These are phyloP conservation scores for Cynoglossus semilaevis DNA, from an alignment of 2,113 vertebrate species.

Conservation along the genomic window DNA sequence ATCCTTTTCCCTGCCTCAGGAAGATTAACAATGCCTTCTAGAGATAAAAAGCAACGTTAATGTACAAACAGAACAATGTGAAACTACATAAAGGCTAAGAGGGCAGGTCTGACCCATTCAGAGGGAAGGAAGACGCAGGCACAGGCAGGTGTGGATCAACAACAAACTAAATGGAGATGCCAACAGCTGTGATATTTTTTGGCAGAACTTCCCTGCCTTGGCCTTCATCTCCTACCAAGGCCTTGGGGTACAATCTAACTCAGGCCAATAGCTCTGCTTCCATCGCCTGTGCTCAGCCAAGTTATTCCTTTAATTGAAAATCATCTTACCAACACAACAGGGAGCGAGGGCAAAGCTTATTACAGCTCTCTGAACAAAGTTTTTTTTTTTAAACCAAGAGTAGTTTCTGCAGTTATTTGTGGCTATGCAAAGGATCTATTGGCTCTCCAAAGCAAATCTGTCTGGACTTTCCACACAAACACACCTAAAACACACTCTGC, in stretches of 20 bases:
- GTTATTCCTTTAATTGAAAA: constrained; percentile 64
- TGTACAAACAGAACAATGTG: not conserved
- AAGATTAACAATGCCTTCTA: constrained; percentile 35
- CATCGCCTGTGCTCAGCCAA: constrained; percentile 30
- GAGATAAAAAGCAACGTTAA: not conserved
- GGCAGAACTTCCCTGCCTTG: constrained; percentile 41
- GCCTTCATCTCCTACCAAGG: constrained; percentile 7
- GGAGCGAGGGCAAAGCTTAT: constrained; percentile 44
- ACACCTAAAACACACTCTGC: not conserved
- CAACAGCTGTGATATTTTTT: constrained; percentile 47
- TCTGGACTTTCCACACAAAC: constrained; percentile 26
- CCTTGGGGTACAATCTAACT: constrained; percentile 35
- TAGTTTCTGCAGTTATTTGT: constrained; percentile 20
- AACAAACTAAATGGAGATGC: constrained; percentile 24
- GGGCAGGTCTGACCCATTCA: not conserved
- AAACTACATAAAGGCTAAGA: not conserved
- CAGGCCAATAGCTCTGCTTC: constrained; percentile 33
- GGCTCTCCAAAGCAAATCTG: constrained; percentile 25
- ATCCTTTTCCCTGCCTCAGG: constrained; percentile 30
- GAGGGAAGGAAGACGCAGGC: constrained; percentile 8
- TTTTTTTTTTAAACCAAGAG: constrained; percentile 4
- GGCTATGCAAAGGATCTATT: not conserved
- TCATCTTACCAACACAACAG: constrained; percentile 46
- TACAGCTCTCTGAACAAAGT: constrained; percentile 26
- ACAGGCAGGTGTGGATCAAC: constrained; percentile 23